Evolutionary conservation across 2,888 invertebrate species (phyloP).

Genomic region (Saturnia japonica): DNA sequence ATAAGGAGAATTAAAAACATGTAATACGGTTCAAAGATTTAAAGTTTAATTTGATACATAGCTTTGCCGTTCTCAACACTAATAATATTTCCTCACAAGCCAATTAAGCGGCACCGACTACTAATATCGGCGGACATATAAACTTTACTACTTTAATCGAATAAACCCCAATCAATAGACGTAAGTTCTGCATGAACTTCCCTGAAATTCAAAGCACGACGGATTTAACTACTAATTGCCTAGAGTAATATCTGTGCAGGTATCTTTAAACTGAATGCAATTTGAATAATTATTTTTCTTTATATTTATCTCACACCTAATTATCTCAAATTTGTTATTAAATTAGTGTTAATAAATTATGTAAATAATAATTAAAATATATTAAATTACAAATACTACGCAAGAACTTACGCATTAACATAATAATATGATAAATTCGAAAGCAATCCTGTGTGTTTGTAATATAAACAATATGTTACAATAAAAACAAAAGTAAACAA

Average conservation of each 20-base stretch:
- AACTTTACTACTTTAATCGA: conserved; percentile 54
- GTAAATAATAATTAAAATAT: too few relatives aligned
- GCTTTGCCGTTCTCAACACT: background rate
- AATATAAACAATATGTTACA: background rate
- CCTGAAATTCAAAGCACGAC: background rate
- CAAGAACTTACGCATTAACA: too few relatives aligned
- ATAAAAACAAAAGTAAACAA: background rate
- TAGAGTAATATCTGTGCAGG: too few relatives aligned
- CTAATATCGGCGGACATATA: conserved; percentile 34
- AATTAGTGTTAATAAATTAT: too few relatives aligned
- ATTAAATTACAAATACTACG: too few relatives aligned
- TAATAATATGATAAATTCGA: too few relatives aligned
- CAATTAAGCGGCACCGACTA: conserved; percentile 40
- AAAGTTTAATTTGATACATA: background rate
- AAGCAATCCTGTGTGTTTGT: too few relatives aligned
- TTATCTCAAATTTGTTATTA: too few relatives aligned
- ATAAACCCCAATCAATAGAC: conserved; percentile 33
- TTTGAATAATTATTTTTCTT: too few relatives aligned
- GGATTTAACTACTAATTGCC: background rate
- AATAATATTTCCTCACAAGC: conserved; percentile 44
- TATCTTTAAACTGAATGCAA: too few relatives aligned
- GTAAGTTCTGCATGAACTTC: background rate
- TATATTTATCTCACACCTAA: too few relatives aligned
- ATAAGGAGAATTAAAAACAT: background rate
- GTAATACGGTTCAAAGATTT: background rate